Conservation (phyloP, 2,888 invertebrate genomes). For the Yponomeuta sedellus region DNA sequence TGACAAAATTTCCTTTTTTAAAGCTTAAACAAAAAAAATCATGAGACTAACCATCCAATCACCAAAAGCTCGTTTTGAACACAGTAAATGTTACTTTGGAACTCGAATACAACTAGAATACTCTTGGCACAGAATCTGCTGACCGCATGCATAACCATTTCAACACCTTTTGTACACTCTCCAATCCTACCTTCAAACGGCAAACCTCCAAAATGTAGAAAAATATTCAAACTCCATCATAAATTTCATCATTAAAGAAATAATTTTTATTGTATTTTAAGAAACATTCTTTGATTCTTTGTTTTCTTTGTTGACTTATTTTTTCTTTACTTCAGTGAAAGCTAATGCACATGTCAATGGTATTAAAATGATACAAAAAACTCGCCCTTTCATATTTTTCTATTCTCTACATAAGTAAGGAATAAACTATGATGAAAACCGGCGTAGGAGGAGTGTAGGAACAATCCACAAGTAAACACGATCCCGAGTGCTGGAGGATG, state of each 20-base stretch:
- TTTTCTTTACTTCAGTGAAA: too few species aligned
- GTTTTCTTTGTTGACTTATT: too few species aligned
- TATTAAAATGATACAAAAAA: too few species aligned
- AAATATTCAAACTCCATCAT: too few species aligned
- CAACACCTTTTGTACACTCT: background rate
- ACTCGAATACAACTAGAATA: conserved; percentile 45
- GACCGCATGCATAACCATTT: conserved; percentile 14
- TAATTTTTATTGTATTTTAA: too few species aligned
- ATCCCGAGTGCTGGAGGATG: background rate
- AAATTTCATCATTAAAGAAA: too few species aligned
- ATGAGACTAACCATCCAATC: background rate
- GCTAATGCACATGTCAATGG: too few species aligned
- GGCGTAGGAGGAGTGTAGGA: background rate
- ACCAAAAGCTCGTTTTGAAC: conserved; percentile 10
- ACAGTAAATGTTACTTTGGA: conserved; percentile 37
- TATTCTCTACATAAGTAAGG: background rate
- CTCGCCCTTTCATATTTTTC: too few species aligned
- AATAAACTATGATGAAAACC: background rate
- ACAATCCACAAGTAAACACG: background rate
- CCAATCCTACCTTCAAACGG: background rate
- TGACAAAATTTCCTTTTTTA: too few species aligned
- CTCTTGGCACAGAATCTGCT: conserved; percentile 38
- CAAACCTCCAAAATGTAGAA: background rate
- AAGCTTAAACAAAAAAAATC: too few species aligned
- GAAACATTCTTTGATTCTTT: too few species aligned